Base-by-base conservation (phyloP, 2,797 vertebrate genomes). In the Otolemur crassicaudatus region DNA sequence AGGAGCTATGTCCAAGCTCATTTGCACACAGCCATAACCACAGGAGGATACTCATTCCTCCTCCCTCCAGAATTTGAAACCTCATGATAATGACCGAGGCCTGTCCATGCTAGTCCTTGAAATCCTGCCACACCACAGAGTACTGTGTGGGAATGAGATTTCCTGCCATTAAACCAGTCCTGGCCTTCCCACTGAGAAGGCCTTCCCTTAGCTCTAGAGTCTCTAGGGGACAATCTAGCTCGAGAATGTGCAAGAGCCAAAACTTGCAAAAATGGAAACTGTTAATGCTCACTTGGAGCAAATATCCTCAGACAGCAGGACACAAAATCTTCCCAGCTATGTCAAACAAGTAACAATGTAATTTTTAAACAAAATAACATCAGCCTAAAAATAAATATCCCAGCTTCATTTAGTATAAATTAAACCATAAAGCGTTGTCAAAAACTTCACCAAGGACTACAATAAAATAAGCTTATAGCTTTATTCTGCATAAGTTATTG, bases 301-400 rank as follows among this genome's bases (percentile, higher is more conserved):
- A 82, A 84, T 43, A 95, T 94, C 65, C 31, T 46, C 29, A 73
- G 9, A 31, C 3, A 61, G 2, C 14, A 58, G 12, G 29, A 56
- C 31, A 69, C 1, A 34, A 37, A 34, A 4, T 93, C 88, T 92
- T 60, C 56, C 6, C 9, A 77, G 4, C n/a, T 91, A 7, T 93
- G 25, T 76, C 10, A 58, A 73, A 20, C 22, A 86, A 83, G 20
- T 60, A 76, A 56, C 14, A 75, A 69, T 63, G 7, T 65, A 40
- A 60, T 87, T 82, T 87, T 91, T 95, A 95, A 69, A 53, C 0
- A 85, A 81, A 79, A 73, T 53, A 77, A 83, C 29, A 14, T 75
- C 49, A 79, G 34, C 29, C 82, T 65, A 90, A 84, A 95, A 76
- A 70, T 61, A 79, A 46, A 29, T 58, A 61, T 75, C 63, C 80